phyloP scores from a whole-genome alignment of 2,797 vertebrate genomes.

The Agapornis canus region DNA sequence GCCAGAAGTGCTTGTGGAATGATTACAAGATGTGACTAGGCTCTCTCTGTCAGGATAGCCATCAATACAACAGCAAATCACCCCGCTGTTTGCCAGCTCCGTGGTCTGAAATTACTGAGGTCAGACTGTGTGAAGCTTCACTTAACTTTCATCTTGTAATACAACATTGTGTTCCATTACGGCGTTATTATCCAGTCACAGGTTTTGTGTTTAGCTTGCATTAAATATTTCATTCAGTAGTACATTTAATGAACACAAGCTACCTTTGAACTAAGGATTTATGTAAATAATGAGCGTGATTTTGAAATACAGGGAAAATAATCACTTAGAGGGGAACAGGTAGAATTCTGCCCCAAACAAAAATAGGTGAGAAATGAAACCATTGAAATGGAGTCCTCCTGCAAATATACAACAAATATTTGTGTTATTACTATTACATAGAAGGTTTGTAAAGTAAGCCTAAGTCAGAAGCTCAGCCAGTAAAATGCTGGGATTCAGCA shows the following conservation, averaged over 20 bases:
- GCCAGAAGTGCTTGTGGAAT: not conserved
- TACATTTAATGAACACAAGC: not conserved
- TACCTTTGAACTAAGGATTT: not conserved
- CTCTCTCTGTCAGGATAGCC: not conserved
- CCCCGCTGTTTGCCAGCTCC: not conserved
- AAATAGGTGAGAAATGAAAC: not conserved
- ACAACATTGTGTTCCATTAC: not conserved
- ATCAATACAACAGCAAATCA: not conserved
- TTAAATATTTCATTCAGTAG: not conserved
- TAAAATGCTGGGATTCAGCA: not conserved
- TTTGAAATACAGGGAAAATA: not conserved
- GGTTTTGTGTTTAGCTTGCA: not conserved
- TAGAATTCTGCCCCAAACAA: not conserved
- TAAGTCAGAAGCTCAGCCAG: not conserved
- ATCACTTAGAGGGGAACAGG: not conserved
- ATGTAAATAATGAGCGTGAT: not conserved
- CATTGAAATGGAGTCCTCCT: not conserved
- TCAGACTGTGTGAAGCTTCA: not conserved
- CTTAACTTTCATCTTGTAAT: not conserved
- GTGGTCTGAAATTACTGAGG: not conserved
- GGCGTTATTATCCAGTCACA: not conserved
- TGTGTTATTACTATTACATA: not conserved
- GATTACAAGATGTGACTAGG: not conserved
- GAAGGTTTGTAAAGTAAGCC: not conserved
- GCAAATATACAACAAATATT: not conserved